Conservation (phyloP, 2,888 invertebrate genomes). For the Brachyptera putata region DNA sequence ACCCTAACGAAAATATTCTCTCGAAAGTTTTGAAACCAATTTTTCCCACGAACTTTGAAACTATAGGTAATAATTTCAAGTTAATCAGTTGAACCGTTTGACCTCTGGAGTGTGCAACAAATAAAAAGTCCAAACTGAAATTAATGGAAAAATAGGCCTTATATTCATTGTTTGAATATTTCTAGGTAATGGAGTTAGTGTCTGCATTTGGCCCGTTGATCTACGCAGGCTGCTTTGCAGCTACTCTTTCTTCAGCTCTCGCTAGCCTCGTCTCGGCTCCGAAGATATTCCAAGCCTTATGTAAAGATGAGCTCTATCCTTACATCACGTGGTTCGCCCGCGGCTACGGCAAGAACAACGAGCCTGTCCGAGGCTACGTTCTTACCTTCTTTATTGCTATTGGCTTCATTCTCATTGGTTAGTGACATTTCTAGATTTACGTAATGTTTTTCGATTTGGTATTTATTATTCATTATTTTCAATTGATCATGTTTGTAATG, state of each 20-base stretch:
- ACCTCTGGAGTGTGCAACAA: too few relatives aligned
- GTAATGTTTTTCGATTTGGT: too few relatives aligned
- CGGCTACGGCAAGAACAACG: slow-evolving; percentile 75
- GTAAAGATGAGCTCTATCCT: slow-evolving; percentile 92
- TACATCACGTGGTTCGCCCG: slow-evolving; percentile 86
- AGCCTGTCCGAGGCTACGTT: slow-evolving; percentile 84
- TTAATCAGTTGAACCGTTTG: too few relatives aligned
- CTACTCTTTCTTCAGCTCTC: slow-evolving; percentile 92
- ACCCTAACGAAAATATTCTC: too few relatives aligned
- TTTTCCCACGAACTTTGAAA: too few relatives aligned
- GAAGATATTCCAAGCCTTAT: slow-evolving; percentile 89
- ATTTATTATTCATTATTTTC: background rate
- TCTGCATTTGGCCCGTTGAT: slow-evolving; percentile 87
- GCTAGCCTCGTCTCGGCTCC: slow-evolving; percentile 96
- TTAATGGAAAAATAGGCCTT: too few relatives aligned
- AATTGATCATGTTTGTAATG: too few relatives aligned
- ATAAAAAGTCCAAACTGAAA: too few relatives aligned
- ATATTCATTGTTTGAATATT: too few relatives aligned
- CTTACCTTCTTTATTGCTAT: slow-evolving; percentile 89
- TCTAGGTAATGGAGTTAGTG: slow-evolving; percentile 75
- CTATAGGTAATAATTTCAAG: too few relatives aligned
- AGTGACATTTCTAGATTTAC: slow-evolving; percentile 39
- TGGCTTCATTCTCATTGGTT: slow-evolving; percentile 82
- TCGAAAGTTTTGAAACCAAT: too few relatives aligned
- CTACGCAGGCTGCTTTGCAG: slow-evolving; percentile 95